phyloP scores from a whole-genome alignment of 1,140 invertebrate species.

The Dysdera silvatica region DNA sequence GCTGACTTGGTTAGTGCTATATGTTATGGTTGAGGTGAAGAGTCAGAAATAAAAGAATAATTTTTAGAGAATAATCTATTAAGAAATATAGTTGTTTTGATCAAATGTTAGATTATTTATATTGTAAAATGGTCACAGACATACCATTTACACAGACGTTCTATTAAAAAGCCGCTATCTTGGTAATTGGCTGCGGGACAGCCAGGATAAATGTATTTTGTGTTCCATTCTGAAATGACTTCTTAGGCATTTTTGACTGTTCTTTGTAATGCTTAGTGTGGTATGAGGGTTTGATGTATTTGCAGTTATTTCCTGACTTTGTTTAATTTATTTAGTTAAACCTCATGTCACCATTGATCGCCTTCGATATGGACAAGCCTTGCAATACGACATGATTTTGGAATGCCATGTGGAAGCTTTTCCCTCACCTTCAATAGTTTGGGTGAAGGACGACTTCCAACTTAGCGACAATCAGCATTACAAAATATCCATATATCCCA shows the following conservation, averaged over 20 bases:
- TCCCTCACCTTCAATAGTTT: slow-evolving; percentile 75
- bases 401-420: slow-evolving; percentile 88
- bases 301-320: not conserved
- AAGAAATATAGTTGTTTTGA: too few relatives aligned
- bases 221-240: not conserved
- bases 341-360: slow-evolving; percentile 63
- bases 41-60: too few relatives aligned
- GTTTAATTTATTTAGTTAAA: slow-evolving; percentile 50
- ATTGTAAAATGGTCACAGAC: too few relatives aligned
- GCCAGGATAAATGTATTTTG: not conserved
- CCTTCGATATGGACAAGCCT: slow-evolving; percentile 70
- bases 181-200: not conserved
- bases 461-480: slow-evolving; percentile 84
- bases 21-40: too few relatives aligned
- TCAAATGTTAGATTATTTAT: too few relatives aligned
- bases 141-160: too few relatives aligned
- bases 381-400: slow-evolving; percentile 86
- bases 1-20: too few relatives aligned
- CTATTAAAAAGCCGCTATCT: not conserved
- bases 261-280: not conserved
- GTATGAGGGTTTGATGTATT: not conserved
- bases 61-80: too few relatives aligned
- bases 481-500: slow-evolving; percentile 75
- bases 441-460: slow-evolving; percentile 68
- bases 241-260: not conserved